Conservation (phyloP, 2,797 vertebrate species). For the Calcarius lapponicus region DNA sequence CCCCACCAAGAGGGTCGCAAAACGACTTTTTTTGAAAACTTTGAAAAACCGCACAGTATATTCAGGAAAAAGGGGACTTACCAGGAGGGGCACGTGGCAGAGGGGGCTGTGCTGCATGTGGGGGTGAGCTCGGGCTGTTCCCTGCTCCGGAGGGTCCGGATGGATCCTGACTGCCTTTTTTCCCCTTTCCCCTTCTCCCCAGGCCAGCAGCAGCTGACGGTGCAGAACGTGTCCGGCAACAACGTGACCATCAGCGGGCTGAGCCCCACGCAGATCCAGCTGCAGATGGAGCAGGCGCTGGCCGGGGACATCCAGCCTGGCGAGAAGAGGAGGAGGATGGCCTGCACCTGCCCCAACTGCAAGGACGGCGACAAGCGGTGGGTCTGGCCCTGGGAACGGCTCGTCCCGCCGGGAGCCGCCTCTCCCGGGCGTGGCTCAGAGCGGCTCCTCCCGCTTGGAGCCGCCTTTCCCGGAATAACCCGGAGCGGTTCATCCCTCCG, state of each 20-base stretch:
- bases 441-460: accelerated
- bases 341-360: slow-evolving; percentile 98
- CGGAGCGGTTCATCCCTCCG: background rate
- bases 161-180: background rate
- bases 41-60: slow-evolving; percentile 73
- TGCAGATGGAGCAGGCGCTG: slow-evolving; percentile 93
- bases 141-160: background rate
- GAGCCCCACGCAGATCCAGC: slow-evolving; percentile 83
- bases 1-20: background rate
- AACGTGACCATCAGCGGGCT: slow-evolving; percentile 90
- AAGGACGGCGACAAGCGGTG: slow-evolving; percentile 96
- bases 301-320: slow-evolving; percentile 88
- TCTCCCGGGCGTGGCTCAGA: background rate
- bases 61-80: slow-evolving; percentile 68
- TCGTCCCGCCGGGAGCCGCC: accelerated
- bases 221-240: slow-evolving; percentile 90
- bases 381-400: accelerated
- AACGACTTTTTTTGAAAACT: slow-evolving; percentile 17
- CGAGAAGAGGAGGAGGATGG: slow-evolving; percentile 94
- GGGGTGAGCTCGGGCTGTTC: accelerated
- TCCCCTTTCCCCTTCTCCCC: background rate
- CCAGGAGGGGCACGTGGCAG: background rate
- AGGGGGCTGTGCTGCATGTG: background rate
- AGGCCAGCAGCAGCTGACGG: slow-evolving; percentile 96
- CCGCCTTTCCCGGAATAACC: background rate